These are phyloP conservation scores for Helostoma temminkii DNA, from an alignment of 2,797 vertebrate genomes.

Conservation along the genomic window DNA sequence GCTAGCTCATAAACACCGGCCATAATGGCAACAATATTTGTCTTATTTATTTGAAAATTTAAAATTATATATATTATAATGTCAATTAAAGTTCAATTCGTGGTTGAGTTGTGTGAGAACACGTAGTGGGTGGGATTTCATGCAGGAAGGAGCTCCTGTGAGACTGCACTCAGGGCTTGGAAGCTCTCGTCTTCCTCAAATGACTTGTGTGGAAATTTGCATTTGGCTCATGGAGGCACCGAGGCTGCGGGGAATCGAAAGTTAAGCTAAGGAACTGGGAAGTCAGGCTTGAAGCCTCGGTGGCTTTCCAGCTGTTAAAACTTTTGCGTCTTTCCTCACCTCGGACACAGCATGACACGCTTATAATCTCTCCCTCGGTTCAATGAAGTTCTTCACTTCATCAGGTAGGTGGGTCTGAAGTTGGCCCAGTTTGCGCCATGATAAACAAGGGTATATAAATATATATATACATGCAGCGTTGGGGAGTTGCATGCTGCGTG, in stretches of 20 bases:
- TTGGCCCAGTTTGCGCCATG: constrained; percentile 15
- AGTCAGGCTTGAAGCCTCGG: no score
- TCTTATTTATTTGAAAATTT: no score
- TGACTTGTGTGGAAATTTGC: neutral
- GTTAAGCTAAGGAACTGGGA: constrained; percentile 25
- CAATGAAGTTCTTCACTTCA: constrained; percentile 54
- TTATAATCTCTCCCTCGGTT: constrained; percentile 34
- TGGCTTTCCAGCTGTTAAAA: neutral
- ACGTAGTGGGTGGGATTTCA: no score
- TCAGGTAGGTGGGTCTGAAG: constrained; percentile 65
- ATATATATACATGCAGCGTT: neutral
- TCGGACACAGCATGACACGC: neutral
- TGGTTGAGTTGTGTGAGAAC: neutral
- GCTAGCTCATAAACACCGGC: no score
- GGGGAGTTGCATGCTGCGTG: neutral
- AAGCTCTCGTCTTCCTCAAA: neutral
- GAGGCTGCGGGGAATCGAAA: constrained; percentile 65
- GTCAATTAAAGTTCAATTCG: neutral
- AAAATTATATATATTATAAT: no score
- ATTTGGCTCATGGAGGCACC: neutral
- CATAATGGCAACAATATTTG: no score
- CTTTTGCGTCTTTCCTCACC: fast-evolving
- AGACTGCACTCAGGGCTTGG: neutral
- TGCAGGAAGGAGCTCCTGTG: constrained; percentile 9
- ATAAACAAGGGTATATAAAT: neutral